Conservation (phyloP, 92 coral and sea anemone species). For the Siderastrea radians region DNA sequence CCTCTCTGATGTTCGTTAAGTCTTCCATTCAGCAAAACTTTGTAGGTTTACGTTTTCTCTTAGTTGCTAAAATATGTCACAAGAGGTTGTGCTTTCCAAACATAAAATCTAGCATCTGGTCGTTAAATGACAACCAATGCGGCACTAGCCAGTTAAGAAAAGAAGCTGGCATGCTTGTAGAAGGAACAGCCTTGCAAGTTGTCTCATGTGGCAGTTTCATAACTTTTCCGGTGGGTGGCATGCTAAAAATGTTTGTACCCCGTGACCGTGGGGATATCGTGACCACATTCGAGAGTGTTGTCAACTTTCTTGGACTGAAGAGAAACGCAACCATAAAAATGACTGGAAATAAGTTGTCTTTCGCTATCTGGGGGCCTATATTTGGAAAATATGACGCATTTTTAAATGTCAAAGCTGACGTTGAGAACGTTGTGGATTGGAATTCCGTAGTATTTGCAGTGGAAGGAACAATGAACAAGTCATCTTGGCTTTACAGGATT, state of each 20-base stretch:
- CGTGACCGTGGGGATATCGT: not conserved
- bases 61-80: constrained; percentile 16
- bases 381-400: constrained; percentile 30
- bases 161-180: not conserved
- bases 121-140: constrained; percentile 1
- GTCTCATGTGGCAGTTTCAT: not conserved
- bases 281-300: constrained; percentile 3
- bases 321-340: not conserved
- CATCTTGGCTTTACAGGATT: constrained; percentile 22
- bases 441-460: constrained; percentile 32
- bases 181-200: constrained; percentile 8
- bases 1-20: constrained; percentile 9
- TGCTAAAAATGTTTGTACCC: not conserved
- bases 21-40: not conserved
- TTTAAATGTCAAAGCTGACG: constrained; percentile 31
- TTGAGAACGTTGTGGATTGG: constrained; percentile 38
- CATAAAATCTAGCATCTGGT: constrained; percentile 9
- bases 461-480: constrained; percentile 39
- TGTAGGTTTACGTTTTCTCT: not conserved
- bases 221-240: not conserved
- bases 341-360: constrained; percentile 3
- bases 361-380: not conserved
- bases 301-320: not conserved
- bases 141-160: not conserved
- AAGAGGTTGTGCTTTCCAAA: constrained; percentile 12